Percentiles rank a stretch among this genome's conserved stretches.
These are phyloP conservation scores for Melitaea athalia DNA, from an alignment of 2,888 invertebrate genomes.

Conservation along the genomic window DNA sequence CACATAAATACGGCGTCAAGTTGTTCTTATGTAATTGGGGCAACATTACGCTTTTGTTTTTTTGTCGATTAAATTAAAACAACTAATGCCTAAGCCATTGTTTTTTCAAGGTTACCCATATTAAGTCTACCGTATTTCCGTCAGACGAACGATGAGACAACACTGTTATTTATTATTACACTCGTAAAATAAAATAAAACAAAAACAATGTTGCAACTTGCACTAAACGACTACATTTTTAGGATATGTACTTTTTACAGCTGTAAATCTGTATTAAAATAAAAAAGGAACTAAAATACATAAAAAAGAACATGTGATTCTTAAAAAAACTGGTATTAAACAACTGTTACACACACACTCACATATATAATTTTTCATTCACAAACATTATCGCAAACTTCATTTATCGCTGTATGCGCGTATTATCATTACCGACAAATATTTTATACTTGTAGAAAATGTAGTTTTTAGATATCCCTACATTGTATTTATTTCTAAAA, in stretches of 20 bases:
- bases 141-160: constrained; percentile 20
- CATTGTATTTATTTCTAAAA: constrained; percentile 9
- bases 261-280: too few species aligned
- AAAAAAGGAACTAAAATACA: too few species aligned
- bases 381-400: neutral
- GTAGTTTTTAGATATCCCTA: neutral
- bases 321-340: too few species aligned
- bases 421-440: neutral
- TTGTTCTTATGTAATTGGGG: constrained; percentile 50
- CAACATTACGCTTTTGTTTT: constrained; percentile 50
- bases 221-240: neutral
- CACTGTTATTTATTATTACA: constrained; percentile 16
- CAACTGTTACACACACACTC: too few species aligned
- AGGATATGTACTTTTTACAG: too few species aligned
- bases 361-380: too few species aligned
- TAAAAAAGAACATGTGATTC: too few species aligned
- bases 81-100: constrained; percentile 61
- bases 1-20: constrained; percentile 17
- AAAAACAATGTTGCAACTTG: neutral
- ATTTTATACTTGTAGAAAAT: neutral
- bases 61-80: constrained; percentile 62
- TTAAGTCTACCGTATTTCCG: constrained; percentile 70
- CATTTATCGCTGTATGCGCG: neutral
- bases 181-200: neutral
- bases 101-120: constrained; percentile 73